Base-by-base conservation (phyloP, 2,888 invertebrate genomes). In the Oeneis ivallda region DNA sequence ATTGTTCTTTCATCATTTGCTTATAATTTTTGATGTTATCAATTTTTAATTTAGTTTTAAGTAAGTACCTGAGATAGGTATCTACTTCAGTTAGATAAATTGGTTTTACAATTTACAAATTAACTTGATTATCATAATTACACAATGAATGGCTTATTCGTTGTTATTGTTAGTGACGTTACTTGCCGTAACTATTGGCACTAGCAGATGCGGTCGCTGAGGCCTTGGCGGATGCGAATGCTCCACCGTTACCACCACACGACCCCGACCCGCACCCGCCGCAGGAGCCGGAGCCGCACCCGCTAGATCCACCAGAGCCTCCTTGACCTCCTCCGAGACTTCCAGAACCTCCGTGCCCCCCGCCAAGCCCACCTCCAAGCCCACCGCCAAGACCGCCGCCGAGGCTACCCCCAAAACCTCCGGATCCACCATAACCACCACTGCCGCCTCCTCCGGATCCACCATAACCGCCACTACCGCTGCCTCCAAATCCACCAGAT, bases 211-310 rank as follows among this genome's bases (percentile, higher is more conserved):
- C 84, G 10, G 84, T 79, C 2, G 84, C 86, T 5, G 79, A 76
- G 1, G 87, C 88, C 45, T 77, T 85, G n/a, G 86, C 83, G 0
- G 83, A 81, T 0, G 83, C 79, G 47, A 74, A 81, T 0, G 80
- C 79, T 2, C 73, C 80, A 5, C 84, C 83, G 11, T 75, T 74
- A 2, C 76, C 79, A 45, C 78, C 74, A 49, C 77, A 79, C 70
- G 81, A 70, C 69, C 79, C 67, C 69, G 81, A 70, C 70, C 79
- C 66, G 70, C 79, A 53, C 66, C 82, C 70, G 62, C 73, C 70
- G 70, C 76, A 78, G 69, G 80, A 70, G 70, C 62, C 62, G n/a
- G 52, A 50, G 13, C 84, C 85, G 1, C 86, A 87, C 8, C 87
- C 85, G 11, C 87, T 69, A 3, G 58, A 19, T 10, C 65, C 64